A percentile compares a stretch with the other conserved stretches of the same genome.
Evolutionary conservation across 2,797 vertebrate species (phyloP).

Genomic region (Hylomyscus alleni): DNA sequence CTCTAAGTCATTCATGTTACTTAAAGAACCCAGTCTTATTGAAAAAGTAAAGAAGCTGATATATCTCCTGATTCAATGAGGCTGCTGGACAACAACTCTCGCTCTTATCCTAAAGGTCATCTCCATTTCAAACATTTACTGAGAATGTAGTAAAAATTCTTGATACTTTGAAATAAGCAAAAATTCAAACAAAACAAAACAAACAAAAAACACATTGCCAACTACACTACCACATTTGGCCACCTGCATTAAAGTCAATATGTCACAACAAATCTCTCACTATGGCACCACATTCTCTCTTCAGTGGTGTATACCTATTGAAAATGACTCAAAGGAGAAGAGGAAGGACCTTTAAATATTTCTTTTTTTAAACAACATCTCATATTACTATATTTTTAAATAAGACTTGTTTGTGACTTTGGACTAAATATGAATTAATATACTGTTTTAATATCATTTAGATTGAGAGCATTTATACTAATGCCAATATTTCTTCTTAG

Average conservation of each 20-base stretch:
- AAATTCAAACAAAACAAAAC: no score
- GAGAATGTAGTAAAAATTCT: constrained; percentile 52
- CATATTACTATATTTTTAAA: constrained; percentile 65
- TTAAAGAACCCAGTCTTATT: neutral
- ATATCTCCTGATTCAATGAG: neutral
- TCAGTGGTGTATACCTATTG: constrained; percentile 68
- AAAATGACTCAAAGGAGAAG: constrained; percentile 71
- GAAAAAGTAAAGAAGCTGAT: neutral
- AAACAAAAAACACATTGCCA: constrained; percentile 38
- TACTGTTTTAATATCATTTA: constrained; percentile 52
- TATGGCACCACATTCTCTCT: constrained; percentile 36
- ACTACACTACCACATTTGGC: constrained; percentile 63
- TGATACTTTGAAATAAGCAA: constrained; percentile 43
- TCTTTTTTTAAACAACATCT: constrained; percentile 76
- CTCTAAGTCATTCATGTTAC: neutral
- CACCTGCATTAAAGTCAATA: constrained; percentile 67
- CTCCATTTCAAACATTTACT: constrained; percentile 61
- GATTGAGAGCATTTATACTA: constrained; percentile 42
- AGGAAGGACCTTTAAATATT: constrained; percentile 75
- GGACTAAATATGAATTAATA: constrained; percentile 64
- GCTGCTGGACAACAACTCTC: neutral
- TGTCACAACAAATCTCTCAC: constrained; percentile 70
- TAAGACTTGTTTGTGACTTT: constrained; percentile 61
- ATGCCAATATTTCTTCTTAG: constrained; percentile 61
- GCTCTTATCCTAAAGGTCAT: neutral